These are phyloP conservation scores for Taxidea taxus DNA, from an alignment of 2,113 vertebrate genomes.

Conservation along the genomic window DNA sequence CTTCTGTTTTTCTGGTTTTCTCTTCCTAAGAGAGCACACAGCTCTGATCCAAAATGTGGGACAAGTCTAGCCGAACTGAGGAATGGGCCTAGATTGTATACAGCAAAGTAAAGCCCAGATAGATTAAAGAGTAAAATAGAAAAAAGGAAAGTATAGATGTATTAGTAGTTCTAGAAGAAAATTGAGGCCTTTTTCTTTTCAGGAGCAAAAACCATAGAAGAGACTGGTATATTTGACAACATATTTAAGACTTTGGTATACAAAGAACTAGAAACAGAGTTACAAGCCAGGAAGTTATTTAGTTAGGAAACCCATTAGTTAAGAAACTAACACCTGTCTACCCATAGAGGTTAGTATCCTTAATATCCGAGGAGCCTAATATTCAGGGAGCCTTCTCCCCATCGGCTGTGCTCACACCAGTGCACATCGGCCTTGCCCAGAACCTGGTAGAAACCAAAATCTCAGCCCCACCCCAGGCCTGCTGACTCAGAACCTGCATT, in stretches of 20 bases:
- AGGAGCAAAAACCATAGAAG: background rate
- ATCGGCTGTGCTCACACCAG: background rate
- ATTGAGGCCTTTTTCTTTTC: background rate
- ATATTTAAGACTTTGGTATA: background rate
- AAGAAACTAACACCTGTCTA: background rate
- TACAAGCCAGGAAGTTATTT: background rate
- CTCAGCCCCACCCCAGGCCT: constrained; percentile 14
- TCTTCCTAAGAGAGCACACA: background rate
- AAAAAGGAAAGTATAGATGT: background rate
- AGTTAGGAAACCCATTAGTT: too few relatives aligned
- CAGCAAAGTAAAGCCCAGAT: background rate
- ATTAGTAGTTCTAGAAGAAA: background rate
- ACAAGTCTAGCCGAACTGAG: background rate
- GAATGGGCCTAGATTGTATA: background rate
- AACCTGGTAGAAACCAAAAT: background rate
- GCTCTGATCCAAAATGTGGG: background rate
- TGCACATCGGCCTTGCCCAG: background rate
- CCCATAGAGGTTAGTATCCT: background rate
- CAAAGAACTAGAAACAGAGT: background rate
- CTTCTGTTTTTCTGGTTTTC: background rate
- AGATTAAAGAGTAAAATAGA: background rate
- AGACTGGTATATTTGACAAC: background rate
- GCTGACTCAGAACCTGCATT: background rate
- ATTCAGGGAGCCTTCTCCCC: background rate
- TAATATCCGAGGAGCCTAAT: background rate